Evolutionary conservation across 2,113 vertebrate genomes (phyloP).

Genomic region (Cinclus mexicanus): DNA sequence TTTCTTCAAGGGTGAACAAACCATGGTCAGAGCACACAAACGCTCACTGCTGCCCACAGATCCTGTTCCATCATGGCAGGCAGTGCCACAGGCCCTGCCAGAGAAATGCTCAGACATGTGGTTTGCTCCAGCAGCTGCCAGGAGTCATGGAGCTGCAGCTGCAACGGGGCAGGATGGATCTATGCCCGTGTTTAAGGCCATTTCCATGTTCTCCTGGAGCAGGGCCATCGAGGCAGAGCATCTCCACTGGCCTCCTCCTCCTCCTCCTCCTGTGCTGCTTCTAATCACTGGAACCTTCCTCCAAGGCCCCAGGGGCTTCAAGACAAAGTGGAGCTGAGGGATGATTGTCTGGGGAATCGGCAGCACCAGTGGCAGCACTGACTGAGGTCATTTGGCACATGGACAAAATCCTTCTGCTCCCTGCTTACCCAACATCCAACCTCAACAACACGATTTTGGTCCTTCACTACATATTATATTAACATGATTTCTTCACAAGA

Average conservation of each 20-base stretch:
- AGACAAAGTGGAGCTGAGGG: not conserved
- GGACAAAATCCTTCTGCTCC: slow-evolving; percentile 74
- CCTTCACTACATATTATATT: slow-evolving; percentile 94
- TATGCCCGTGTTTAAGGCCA: fast-evolving
- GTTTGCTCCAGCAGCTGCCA: not conserved
- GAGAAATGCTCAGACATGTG: not conserved
- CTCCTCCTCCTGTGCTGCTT: not conserved
- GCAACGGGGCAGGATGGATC: not conserved
- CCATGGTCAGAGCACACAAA: fast-evolving
- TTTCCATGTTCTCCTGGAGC: not conserved
- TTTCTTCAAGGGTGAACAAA: not conserved
- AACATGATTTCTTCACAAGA: slow-evolving; percentile 87
- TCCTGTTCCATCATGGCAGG: not conserved
- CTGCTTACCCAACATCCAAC: slow-evolving; percentile 81
- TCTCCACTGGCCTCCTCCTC: no score
- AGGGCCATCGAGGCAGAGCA: not conserved
- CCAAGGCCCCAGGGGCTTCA: not conserved
- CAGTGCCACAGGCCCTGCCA: not conserved
- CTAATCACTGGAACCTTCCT: not conserved
- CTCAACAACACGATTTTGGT: slow-evolving; percentile 89
- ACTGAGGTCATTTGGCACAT: slow-evolving; percentile 86
- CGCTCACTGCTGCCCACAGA: fast-evolving
- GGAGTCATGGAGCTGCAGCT: not conserved
- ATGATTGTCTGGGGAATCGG: slow-evolving; percentile 82
- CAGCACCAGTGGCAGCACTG: not conserved